Evolutionary conservation across 2,888 invertebrate genomes (phyloP), one percentile per base, ranked within the genome.

Genomic region (Athripsodes cinereus): DNA sequence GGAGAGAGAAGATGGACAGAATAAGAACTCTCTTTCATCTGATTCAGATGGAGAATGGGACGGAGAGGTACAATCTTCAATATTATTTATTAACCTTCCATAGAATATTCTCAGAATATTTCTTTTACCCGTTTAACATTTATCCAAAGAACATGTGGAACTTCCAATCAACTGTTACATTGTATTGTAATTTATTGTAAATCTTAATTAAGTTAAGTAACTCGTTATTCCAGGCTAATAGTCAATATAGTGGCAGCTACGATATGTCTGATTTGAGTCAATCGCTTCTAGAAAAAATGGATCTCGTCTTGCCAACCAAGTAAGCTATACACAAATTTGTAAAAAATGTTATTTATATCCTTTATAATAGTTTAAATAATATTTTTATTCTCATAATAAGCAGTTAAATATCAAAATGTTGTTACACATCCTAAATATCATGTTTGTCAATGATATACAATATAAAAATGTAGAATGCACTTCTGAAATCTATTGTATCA

Each of bases 1-100:
- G 59, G 85, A 86, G 66, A 72, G 69, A 59, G 74, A 72, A 47
- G 75, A 72, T 58, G 73, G 70, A 60, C 72, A 74, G 1, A 70
- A 76, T 1, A 59, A 53, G 34, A 60, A 60, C 54, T 62, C 62
- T 60, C 82, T 84, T 59, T 86, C 85, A 0, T 85, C 86, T 18
- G 88, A 88, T 2, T 88, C 87, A 0, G 87, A 87, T 64, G 88
- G 88, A 0, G 91, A 90, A 70, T 85, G 87, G 78, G 89, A 89
- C 61, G 83, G 69, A 80, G 40, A 40, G 16, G 40, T 40, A 66
- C 26, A 3, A 26, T 6, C 10, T 26, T 6, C 10, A 6, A 26
- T 26, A 26, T 26, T 26, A 26, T 26, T 3, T 10, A 26, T 26
- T 26, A 26, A 26, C n/a, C n/a, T n/a, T n/a, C n/a, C n/a, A n/a